Evolutionary conservation across 2,888 invertebrate genomes (phyloP).

Genomic region (Heliconius cydno): DNA sequence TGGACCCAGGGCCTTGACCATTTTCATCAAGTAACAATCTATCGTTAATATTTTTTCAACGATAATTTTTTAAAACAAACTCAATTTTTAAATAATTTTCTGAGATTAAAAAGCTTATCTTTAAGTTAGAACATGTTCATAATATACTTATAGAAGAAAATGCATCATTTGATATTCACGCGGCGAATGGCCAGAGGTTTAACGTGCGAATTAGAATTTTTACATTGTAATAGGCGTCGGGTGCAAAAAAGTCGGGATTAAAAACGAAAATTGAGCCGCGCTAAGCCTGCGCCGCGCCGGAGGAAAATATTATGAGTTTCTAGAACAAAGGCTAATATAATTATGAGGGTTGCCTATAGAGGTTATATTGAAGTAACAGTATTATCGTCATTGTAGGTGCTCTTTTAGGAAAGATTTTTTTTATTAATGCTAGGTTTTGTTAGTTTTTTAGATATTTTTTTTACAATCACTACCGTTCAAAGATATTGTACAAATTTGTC

Average conservation of each 20-base stretch:
- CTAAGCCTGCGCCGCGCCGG: conserved; percentile 30
- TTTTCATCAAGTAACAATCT: no score
- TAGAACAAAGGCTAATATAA: conserved; percentile 29
- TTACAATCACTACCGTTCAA: no score
- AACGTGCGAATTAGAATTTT: conserved; percentile 74
- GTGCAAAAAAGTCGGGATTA: conserved; percentile 48
- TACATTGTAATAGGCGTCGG: conserved; percentile 66
- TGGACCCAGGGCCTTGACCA: no score
- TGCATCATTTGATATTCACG: conserved; percentile 48
- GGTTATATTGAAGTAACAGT: conserved; percentile 12
- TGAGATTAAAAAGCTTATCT: no score
- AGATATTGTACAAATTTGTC: no score
- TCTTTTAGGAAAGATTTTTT: conserved; percentile 1
- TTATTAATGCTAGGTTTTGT: not conserved
- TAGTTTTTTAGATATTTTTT: not conserved
- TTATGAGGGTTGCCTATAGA: conserved; percentile 25
- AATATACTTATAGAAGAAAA: conserved; percentile 30
- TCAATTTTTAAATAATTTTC: no score
- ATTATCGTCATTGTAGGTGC: conserved; percentile 11
- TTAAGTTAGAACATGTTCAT: no score
- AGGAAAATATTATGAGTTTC: conserved; percentile 32
- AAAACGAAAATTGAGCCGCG: conserved; percentile 45
- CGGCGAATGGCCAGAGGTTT: conserved; percentile 59
- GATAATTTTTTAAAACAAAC: no score
- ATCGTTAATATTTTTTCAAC: no score